phyloP scores from a whole-genome alignment of 1,140 invertebrate genomes.

The Listronotus bonariensis region DNA sequence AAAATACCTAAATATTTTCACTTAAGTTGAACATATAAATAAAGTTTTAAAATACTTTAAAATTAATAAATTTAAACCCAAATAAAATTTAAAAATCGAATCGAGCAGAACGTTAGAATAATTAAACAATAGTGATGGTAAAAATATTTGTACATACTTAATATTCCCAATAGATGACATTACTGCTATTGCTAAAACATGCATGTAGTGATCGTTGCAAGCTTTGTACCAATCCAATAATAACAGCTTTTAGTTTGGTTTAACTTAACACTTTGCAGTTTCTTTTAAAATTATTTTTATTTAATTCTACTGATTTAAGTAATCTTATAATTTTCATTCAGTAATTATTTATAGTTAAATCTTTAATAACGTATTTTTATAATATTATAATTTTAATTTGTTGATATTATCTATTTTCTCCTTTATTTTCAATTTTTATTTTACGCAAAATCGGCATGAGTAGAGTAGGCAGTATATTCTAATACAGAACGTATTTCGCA shows the following conservation, averaged over 20 bases:
- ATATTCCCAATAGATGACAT: constrained; percentile 12
- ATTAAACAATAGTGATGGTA: not conserved
- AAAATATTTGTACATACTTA: not conserved
- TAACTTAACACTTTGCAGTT: not conserved
- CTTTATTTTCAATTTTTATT: not conserved
- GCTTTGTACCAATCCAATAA: not conserved
- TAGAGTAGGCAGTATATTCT: not conserved
- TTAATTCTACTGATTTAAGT: too few relatives aligned
- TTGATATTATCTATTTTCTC: too few relatives aligned
- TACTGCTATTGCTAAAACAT: constrained; percentile 47
- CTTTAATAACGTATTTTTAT: too few relatives aligned
- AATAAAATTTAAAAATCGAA: too few relatives aligned
- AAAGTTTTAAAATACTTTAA: too few relatives aligned
- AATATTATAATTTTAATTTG: too few relatives aligned
- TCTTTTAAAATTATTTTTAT: not conserved
- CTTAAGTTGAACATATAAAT: too few relatives aligned
- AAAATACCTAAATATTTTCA: too few relatives aligned
- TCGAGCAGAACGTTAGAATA: too few relatives aligned
- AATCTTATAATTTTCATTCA: too few relatives aligned
- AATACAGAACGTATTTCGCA: not conserved
- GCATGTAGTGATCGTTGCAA: not conserved
- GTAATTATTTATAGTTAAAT: too few relatives aligned
- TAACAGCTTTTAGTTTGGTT: not conserved
- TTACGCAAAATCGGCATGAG: constrained; percentile 1
- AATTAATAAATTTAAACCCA: too few relatives aligned